Percentiles rank a stretch among this genome's conserved stretches.
Evolutionary conservation across 2,113 vertebrate species (phyloP).

Genomic region (Speoplatyrhinus poulsoni): DNA sequence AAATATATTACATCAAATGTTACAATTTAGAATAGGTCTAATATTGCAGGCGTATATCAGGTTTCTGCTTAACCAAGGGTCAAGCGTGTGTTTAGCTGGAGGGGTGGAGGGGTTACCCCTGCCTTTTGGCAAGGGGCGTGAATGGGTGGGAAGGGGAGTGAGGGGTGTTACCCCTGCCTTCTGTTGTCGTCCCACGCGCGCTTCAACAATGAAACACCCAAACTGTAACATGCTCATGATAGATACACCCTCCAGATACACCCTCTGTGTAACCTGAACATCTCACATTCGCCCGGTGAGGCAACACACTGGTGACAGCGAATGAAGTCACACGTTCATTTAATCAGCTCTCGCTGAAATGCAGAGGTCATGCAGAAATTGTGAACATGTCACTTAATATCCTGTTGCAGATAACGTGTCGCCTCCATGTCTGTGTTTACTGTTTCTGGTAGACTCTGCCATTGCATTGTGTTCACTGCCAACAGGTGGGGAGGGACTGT

Average conservation of each 20-base stretch:
- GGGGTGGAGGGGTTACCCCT: too few relatives aligned
- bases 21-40: neutral
- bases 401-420: neutral
- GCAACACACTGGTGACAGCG: conserved; percentile 6
- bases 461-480: neutral
- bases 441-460: neutral
- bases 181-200: conserved; percentile 11
- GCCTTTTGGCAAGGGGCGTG: too few relatives aligned
- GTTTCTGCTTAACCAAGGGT: neutral
- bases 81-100: neutral
- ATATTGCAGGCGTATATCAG: conserved; percentile 2
- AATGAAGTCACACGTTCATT: neutral
- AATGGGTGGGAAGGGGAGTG: conserved; percentile 19
- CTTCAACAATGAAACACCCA: neutral
- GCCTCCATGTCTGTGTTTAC: neutral
- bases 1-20: too few relatives aligned
- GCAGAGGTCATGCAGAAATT: conserved; percentile 8
- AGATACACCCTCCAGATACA: neutral
- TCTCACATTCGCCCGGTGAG: conserved; percentile 29
- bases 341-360: neutral
- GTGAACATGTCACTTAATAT: neutral
- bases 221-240: neutral
- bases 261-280: conserved; percentile 18
- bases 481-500: conserved; percentile 7
- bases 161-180: conserved; percentile 31